phyloP scores from a whole-genome alignment of 2,888 invertebrate genomes.

The Pemphredon lugubris region DNA sequence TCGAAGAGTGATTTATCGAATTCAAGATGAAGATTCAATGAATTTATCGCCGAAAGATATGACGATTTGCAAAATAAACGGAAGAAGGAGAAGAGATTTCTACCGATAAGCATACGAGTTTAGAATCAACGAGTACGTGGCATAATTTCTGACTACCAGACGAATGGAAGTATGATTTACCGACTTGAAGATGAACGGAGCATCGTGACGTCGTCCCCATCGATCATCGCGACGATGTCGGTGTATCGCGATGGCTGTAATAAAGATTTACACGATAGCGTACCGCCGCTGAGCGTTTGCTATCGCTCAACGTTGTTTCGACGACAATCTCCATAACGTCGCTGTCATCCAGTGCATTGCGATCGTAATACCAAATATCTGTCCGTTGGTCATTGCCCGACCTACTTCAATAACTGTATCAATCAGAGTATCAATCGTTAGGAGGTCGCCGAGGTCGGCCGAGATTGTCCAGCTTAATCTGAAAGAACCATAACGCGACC shows the following conservation, averaged over 20 bases:
- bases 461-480: constrained; percentile 51
- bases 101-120: not conserved
- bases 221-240: constrained; percentile 32
- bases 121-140: not conserved
- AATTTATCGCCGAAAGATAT: too few species aligned
- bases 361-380: constrained; percentile 45
- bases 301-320: constrained; percentile 3
- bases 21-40: too few species aligned
- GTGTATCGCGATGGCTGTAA: constrained; percentile 24
- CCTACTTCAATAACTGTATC: constrained; percentile 51
- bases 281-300: constrained; percentile 8
- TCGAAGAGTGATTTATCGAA: too few species aligned
- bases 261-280: constrained; percentile 45
- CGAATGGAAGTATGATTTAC: not conserved
- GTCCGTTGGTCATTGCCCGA: constrained; percentile 54
- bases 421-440: constrained; percentile 46
- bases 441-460: constrained; percentile 44
- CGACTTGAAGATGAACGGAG: constrained; percentile 26
- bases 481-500: constrained; percentile 36
- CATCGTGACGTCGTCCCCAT: constrained; percentile 32
- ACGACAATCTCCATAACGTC: not conserved
- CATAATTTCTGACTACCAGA: not conserved
- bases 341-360: constrained; percentile 14
- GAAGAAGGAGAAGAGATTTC: too few species aligned
- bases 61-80: too few species aligned